phyloP scores from a whole-genome alignment of 1,140 invertebrate species.

The Heliconius hermathena region DNA sequence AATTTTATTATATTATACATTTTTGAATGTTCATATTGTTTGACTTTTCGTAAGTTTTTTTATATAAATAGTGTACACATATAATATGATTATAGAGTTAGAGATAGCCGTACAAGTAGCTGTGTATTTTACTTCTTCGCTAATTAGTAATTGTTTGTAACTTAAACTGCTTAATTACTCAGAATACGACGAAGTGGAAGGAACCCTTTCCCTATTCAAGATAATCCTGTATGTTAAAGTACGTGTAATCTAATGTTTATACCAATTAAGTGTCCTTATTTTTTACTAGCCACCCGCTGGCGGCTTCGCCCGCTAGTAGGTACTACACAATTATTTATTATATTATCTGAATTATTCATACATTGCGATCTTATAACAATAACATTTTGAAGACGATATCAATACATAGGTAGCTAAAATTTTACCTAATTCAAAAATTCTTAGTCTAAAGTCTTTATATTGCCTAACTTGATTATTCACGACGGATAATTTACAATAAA shows the following conservation, averaged over 20 bases:
- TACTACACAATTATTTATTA: no score
- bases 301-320: no score
- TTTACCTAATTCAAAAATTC: not conserved
- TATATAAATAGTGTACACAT: no score
- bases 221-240: slow-evolving; percentile 15
- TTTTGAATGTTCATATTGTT: no score
- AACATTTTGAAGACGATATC: no score
- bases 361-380: no score
- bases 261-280: not conserved
- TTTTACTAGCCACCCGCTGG: not conserved
- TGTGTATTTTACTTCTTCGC: not conserved
- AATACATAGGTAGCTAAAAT: not conserved
- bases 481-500: no score
- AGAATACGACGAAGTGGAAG: slow-evolving; percentile 13
- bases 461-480: no score
- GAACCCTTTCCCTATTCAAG: slow-evolving; percentile 5
- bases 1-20: no score
- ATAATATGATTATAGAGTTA: not conserved
- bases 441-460: no score
- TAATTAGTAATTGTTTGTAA: slow-evolving; percentile 24
- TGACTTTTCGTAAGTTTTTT: no score
- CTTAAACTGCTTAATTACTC: slow-evolving; percentile 16
- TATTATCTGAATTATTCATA: no score
- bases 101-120: not conserved
- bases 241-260: not conserved